Evolutionary conservation across 2,888 invertebrate species (phyloP), one percentile per base, ranked within the genome.

Genomic region (Steinernema hermaphroditum): DNA sequence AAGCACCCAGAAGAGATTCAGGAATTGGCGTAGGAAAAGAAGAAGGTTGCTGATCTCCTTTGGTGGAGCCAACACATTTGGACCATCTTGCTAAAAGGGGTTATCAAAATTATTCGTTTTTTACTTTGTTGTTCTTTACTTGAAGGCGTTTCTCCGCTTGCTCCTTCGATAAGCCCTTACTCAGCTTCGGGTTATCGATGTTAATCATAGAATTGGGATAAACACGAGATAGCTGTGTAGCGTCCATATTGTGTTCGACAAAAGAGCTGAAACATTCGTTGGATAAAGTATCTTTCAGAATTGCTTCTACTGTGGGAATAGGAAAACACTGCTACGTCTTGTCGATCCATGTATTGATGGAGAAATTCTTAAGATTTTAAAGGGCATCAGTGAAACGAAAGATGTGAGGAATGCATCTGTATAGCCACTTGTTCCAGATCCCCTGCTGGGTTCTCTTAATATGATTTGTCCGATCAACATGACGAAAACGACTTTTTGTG

Each of bases 11-110:
- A 79, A 54, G 14, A 77, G 71, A 54, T 79, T 79, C 46, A 85
- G 81, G 69, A 80, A 80, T 46, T 80, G 80, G 22, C 69, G 69
- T 19, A 79, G 32, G 34, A 81, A 79, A 8, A 80, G 71, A n/a
- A 70, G 41, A 41, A 78, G 43, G 44, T 79, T 77, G 22, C 72
- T 71, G 44, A 80, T 75, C 43, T 80, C 79, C 70, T 78, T 81
- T n/a, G 77, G 72, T 43, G 71, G 70, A 24, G 81, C 79, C 27
- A 80, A 70, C 19, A 41, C 41, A 46, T 80, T 80, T 24, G 76
- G 76, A 49, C 83, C 83, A 71, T 79, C 46, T 46, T 46, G 46
- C 46, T 46, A 46, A 46, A 46, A n/a, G n/a, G n/a, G n/a, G n/a
- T n/a, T n/a, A n/a, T 46, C 16, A 46, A 2, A 16, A 16, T 19